These are phyloP conservation scores for Oncopeltus fasciatus DNA, from an alignment of 1,140 invertebrate genomes.

Conservation along the genomic window DNA sequence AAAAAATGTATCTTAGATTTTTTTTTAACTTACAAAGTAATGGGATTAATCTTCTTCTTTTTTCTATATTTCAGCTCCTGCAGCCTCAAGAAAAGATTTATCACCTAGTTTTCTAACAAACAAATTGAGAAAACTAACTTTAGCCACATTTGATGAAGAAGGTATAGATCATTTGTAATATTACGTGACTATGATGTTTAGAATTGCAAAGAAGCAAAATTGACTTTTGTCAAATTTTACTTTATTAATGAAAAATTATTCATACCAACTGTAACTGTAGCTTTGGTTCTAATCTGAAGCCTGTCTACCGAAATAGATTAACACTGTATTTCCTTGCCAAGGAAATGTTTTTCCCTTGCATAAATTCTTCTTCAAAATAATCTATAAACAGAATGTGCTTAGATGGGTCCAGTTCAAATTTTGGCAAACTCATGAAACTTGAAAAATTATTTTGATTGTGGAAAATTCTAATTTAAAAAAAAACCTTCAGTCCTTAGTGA, in stretches of 20 bases:
- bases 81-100: conserved; percentile 30
- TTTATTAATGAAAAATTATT: neutral
- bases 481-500: no score
- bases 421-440: no score
- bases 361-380: no score
- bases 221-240: neutral
- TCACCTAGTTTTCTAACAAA: conserved; percentile 50
- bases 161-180: conserved; percentile 36
- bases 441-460: no score
- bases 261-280: neutral
- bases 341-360: no score
- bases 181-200: neutral
- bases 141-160: conserved; percentile 78
- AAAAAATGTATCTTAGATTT: no score
- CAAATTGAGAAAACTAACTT: conserved; percentile 68
- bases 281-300: neutral
- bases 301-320: no score
- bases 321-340: no score
- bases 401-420: no score
- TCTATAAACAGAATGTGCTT: no score
- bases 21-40: neutral
- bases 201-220: neutral
- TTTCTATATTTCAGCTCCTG: neutral
- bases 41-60: neutral
- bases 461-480: no score